Evolutionary conservation across 2,113 vertebrate genomes (phyloP).

Genomic region (Centropristis striata): DNA sequence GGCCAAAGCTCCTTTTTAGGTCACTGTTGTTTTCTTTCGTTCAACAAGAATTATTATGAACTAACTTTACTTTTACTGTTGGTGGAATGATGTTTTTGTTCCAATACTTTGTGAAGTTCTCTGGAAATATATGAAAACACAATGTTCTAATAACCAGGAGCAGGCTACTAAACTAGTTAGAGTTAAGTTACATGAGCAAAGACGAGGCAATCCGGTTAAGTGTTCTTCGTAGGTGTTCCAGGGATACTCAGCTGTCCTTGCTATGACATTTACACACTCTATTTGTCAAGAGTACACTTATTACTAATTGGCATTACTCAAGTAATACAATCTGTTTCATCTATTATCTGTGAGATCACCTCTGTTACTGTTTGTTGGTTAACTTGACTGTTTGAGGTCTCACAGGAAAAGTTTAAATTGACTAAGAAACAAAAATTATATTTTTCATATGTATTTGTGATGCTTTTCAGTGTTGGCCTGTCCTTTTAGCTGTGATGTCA

Average conservation of each 20-base stretch:
- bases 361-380: slow-evolving; percentile 11
- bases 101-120: slow-evolving; percentile 25
- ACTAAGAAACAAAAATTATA: slow-evolving; percentile 1
- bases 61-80: background rate
- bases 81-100: slow-evolving; percentile 21
- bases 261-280: slow-evolving; percentile 42
- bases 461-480: slow-evolving; percentile 4
- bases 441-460: slow-evolving; percentile 1
- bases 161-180: slow-evolving; percentile 43
- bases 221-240: slow-evolving; percentile 77
- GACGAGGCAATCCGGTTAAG: slow-evolving; percentile 68
- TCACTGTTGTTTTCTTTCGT: background rate
- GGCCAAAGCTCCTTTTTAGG: background rate
- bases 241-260: slow-evolving; percentile 21
- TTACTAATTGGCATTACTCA: slow-evolving; percentile 60
- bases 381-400: background rate
- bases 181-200: slow-evolving; percentile 64
- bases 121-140: slow-evolving; percentile 46
- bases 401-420: slow-evolving; percentile 3
- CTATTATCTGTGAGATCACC: slow-evolving; percentile 22
- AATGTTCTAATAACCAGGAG: slow-evolving; percentile 24
- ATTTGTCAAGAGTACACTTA: slow-evolving; percentile 46
- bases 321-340: slow-evolving; percentile 68
- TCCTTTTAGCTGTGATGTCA: slow-evolving; percentile 50
- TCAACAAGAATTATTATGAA: background rate